Evolutionary conservation across 1,140 invertebrate species (phyloP).

Genomic region (Cheumatopsyche charites): DNA sequence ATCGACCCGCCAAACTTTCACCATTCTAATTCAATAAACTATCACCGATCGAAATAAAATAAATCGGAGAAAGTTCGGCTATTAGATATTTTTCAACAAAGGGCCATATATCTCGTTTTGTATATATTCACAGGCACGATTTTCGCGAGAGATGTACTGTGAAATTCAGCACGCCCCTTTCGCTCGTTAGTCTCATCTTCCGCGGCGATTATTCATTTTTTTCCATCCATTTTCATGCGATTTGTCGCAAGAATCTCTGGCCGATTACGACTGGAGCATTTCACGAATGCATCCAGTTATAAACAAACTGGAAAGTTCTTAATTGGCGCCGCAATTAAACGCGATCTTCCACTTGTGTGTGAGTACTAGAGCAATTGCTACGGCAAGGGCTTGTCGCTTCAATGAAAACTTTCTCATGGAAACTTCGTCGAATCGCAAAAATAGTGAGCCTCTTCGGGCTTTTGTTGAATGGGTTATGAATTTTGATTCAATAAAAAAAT

Average conservation of each 20-base stretch:
- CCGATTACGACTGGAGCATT: not conserved
- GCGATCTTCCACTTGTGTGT: slow-evolving; percentile 1
- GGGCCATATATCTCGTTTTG: too few relatives aligned
- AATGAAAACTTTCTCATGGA: too few relatives aligned
- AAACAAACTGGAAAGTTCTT: slow-evolving; percentile 11
- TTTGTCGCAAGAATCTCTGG: not conserved
- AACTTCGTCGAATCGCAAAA: too few relatives aligned
- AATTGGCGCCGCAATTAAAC: not conserved
- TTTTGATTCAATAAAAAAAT: too few relatives aligned
- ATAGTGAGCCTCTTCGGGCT: too few relatives aligned
- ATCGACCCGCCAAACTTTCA: too few relatives aligned
- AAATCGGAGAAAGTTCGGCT: too few relatives aligned
- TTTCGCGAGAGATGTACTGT: not conserved
- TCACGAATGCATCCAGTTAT: slow-evolving; percentile 2
- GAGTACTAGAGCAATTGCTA: not conserved
- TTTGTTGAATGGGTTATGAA: too few relatives aligned
- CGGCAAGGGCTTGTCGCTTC: not conserved
- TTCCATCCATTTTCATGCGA: not conserved
- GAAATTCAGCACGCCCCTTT: not conserved
- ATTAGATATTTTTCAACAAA: too few relatives aligned
- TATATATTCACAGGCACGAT: too few relatives aligned
- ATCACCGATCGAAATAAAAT: too few relatives aligned
- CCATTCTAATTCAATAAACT: too few relatives aligned
- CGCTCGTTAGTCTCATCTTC: not conserved
- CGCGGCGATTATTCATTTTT: not conserved